Base-by-base conservation (phyloP, 2,888 invertebrate genomes). In the Autographa pulchrina region DNA sequence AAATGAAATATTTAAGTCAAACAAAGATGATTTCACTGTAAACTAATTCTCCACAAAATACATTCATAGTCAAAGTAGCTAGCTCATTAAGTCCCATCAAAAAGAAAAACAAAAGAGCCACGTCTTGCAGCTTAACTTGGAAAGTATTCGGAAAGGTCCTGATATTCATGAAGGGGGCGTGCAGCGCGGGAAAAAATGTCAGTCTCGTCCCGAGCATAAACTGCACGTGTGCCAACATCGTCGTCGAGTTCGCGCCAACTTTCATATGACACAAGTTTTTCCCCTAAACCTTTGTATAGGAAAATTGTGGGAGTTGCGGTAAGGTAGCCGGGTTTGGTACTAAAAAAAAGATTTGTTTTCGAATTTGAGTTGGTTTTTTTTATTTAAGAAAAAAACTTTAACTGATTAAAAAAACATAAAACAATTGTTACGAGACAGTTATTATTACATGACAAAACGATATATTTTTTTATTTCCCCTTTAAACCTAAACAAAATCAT, bases 201-300 rank as follows among this genome's bases (percentile, higher is more conserved):
- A 82, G 86, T 88, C 89, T 86, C 88, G 88, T 88, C 88, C 86
- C 85, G 85, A 83, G 88, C 89, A 91, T 94, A 92, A 92, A 92
- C 74, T 85, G 90, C 94, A 94, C 92, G 92, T 93, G 94, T 77
- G 88, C 80, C 85, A 79, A 82, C 86, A 86, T 90, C 86, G 88
- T 90, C 86, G 88, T 80, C 90, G 85, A 88, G 85, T 90, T 90
- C 82, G 89, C 92, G 88, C 88, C 86, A 87, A 92, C 89, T 92
- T 90, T 91, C 90, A 91, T 92, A 91, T 91, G 87, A 92, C 89
- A 84, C 88, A 91, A 91, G 87, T 89, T 93, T 93, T 93, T 91
- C 86, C 85, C 88, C 81, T 75, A 85, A 88, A 83, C 81, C 85
- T 84, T 80, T 72, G 73, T 78, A 64, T 63, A 70, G 74, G 77